phyloP scores from a whole-genome alignment of 2,888 invertebrate species.

The Ellobium chinense region DNA sequence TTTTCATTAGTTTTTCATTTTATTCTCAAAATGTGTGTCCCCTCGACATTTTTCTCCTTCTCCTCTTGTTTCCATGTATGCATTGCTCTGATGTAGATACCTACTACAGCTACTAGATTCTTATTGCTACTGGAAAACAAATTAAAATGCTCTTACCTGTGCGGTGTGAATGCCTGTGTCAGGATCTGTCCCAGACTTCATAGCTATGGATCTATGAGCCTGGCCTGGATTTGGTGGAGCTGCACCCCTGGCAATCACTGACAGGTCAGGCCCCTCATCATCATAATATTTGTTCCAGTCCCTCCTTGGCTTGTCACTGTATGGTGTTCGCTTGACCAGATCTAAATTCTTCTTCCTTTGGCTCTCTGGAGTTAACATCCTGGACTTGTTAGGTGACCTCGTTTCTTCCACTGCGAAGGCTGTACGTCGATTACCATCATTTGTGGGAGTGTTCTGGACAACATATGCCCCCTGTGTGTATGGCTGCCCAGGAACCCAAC shows the following conservation, averaged over 20 bases:
- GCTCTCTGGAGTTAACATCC: conserved; percentile 44
- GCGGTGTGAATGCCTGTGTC: conserved; percentile 64
- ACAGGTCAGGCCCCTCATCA: conserved; percentile 44
- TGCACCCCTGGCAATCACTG: conserved; percentile 50
- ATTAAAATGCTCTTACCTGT: conserved; percentile 53
- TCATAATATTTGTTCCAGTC: conserved; percentile 16
- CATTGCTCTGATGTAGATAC: too few species aligned
- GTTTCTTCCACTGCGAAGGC: conserved; percentile 58
- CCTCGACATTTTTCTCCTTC: too few species aligned
- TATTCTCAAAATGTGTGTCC: too few species aligned
- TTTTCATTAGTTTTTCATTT: too few species aligned
- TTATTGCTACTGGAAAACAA: too few species aligned
- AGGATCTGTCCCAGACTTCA: conserved; percentile 67
- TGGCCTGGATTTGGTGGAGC: conserved; percentile 63
- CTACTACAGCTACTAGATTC: too few species aligned
- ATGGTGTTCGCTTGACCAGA: conserved; percentile 48
- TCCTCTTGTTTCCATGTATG: too few species aligned
- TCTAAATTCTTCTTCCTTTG: conserved; percentile 57
- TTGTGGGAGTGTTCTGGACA: conserved; percentile 63
- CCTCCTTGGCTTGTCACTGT: conserved; percentile 38
- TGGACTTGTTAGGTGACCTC: conserved; percentile 47
- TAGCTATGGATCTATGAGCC: conserved; percentile 61
- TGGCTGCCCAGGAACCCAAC: conserved; percentile 43
- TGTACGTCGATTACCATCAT: conserved; percentile 58
- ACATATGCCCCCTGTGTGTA: conserved; percentile 63